Evolutionary conservation across 1,140 invertebrate species (phyloP).

Genomic region (Arctopsyche grandis): DNA sequence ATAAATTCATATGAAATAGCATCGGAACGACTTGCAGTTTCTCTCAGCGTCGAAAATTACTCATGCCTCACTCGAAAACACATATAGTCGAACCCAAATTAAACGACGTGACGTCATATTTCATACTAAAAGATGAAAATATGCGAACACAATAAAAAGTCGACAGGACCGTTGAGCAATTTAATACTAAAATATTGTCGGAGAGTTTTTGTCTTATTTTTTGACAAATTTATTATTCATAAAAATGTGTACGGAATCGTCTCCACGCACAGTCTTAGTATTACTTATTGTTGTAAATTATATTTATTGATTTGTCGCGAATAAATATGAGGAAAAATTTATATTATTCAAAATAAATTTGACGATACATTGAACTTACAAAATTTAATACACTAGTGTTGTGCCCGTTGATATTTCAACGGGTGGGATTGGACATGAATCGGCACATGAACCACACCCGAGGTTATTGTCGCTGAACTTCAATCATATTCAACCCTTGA

Average conservation of each 20-base stretch:
- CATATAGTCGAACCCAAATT: neutral
- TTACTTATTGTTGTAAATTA: conserved; percentile 12
- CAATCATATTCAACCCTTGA: no score
- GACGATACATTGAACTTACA: no score
- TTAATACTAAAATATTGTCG: conserved; percentile 2
- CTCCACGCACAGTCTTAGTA: neutral
- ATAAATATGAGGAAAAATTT: conserved; percentile 8
- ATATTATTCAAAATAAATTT: no score
- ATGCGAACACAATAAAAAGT: neutral
- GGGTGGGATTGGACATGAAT: no score
- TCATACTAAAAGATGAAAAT: neutral
- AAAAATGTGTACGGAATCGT: conserved; percentile 13
- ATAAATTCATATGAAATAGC: conserved; percentile 14
- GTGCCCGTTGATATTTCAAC: no score
- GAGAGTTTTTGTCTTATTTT: neutral
- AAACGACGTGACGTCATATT: neutral
- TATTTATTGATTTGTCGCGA: neutral
- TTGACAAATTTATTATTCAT: conserved; percentile 23
- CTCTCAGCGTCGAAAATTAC: neutral
- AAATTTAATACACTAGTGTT: no score
- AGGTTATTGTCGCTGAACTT: no score
- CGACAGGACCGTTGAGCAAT: neutral
- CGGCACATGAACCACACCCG: no score
- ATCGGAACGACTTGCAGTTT: neutral
- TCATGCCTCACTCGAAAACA: neutral